Evolutionary conservation across 2,113 vertebrate genomes (phyloP).

Genomic region (Tragelaphus scriptus): DNA sequence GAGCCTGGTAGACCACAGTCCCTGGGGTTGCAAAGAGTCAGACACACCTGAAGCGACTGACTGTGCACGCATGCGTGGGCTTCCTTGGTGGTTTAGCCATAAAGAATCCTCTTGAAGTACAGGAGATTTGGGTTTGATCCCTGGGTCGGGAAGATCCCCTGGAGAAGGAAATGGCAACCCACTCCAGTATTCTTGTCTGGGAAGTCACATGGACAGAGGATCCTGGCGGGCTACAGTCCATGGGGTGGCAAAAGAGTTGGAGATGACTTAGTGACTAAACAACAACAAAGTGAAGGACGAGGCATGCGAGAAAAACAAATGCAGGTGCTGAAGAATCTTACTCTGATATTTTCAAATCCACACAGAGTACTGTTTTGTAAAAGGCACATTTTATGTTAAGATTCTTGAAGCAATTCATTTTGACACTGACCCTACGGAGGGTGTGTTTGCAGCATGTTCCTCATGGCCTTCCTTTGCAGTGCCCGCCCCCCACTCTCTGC

Average conservation of each 20-base stretch:
- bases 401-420: background rate
- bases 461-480: background rate
- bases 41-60: background rate
- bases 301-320: background rate
- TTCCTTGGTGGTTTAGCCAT: background rate
- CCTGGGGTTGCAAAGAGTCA: background rate
- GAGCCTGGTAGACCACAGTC: background rate
- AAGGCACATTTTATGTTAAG: background rate
- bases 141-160: background rate
- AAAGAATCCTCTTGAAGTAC: background rate
- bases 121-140: background rate
- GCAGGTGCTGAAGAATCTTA: background rate
- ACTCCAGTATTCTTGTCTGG: background rate
- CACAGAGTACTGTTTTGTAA: background rate
- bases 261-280: background rate
- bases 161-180: background rate
- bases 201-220: background rate
- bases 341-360: background rate
- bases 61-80: background rate
- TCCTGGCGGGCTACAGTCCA: background rate
- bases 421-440: background rate
- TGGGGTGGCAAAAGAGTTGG: background rate
- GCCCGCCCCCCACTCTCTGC: accelerated
- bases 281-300: background rate
- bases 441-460: background rate